phyloP scores from a whole-genome alignment of 1,140 invertebrate genomes.

The Drosophila nebulosa region DNA sequence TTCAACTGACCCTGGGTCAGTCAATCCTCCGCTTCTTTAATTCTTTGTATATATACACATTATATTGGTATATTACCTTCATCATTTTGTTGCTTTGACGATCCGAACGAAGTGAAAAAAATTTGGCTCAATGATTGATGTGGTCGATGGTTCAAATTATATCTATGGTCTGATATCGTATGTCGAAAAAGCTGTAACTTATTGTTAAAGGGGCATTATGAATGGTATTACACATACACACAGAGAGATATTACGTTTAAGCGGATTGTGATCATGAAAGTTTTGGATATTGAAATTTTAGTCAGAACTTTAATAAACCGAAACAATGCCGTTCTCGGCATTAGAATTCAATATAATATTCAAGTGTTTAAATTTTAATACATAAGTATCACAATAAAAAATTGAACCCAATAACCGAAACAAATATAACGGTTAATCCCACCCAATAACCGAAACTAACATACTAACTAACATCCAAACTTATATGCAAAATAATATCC shows the following conservation, averaged over 20 bases:
- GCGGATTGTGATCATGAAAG: constrained; percentile 3
- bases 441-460: too few species aligned
- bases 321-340: too few species aligned
- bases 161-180: constrained; percentile 5
- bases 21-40: not conserved
- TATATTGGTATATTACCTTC: not conserved
- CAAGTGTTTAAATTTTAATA: too few species aligned
- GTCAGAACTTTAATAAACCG: too few species aligned
- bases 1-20: constrained; percentile 14
- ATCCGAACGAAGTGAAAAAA: constrained; percentile 80
- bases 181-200: not conserved
- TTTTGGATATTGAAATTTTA: not conserved
- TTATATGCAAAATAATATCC: too few species aligned
- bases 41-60: not conserved
- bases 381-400: too few species aligned
- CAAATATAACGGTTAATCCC: too few species aligned
- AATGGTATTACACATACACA: constrained; percentile 14
- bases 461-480: too few species aligned
- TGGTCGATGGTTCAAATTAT: constrained; percentile 1
- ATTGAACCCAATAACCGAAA: too few species aligned
- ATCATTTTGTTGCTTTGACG: constrained; percentile 21
- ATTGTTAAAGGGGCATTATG: not conserved
- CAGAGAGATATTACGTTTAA: constrained; percentile 22
- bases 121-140: constrained; percentile 62
- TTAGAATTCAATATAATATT: too few species aligned